These are phyloP conservation scores for Sterrhoptilus dennistouni DNA, from an alignment of 2,113 vertebrate genomes.

Conservation along the genomic window DNA sequence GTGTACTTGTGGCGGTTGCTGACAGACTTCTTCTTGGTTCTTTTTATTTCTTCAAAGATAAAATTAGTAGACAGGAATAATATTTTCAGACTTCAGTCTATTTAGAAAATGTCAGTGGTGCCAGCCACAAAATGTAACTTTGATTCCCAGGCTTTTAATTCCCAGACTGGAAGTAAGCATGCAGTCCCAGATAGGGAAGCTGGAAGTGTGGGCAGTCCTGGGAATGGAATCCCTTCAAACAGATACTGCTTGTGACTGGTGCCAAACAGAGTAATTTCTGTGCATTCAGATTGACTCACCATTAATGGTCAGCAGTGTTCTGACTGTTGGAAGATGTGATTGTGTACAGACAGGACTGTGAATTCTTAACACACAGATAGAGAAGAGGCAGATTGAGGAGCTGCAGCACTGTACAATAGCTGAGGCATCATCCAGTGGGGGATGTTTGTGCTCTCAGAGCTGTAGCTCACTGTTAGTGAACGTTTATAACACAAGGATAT, in stretches of 20 bases:
- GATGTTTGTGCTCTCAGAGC: neutral
- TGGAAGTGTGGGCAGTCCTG: neutral
- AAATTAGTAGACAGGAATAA: neutral
- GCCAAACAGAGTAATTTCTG: neutral
- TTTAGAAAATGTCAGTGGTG: conserved; percentile 7
- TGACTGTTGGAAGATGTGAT: neutral
- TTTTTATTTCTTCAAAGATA: neutral
- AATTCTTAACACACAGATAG: neutral
- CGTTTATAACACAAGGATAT: neutral
- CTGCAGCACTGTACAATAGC: neutral
- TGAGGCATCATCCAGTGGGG: neutral
- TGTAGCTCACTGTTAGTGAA: neutral
- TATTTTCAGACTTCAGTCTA: neutral
- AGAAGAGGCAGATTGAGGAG: neutral
- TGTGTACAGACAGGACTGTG: neutral
- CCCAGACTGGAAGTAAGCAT: conserved; percentile 14
- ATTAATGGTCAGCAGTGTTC: neutral
- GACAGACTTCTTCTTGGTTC: neutral
- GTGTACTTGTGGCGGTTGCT: no score
- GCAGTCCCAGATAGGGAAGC: neutral
- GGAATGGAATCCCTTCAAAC: conserved; percentile 1
- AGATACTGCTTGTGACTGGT: neutral
- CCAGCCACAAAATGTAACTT: neutral
- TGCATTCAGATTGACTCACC: neutral
- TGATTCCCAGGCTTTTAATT: conserved; percentile 34